phyloP scores from a whole-genome alignment of 2,888 invertebrate species.

The Itoplectis maculator region DNA sequence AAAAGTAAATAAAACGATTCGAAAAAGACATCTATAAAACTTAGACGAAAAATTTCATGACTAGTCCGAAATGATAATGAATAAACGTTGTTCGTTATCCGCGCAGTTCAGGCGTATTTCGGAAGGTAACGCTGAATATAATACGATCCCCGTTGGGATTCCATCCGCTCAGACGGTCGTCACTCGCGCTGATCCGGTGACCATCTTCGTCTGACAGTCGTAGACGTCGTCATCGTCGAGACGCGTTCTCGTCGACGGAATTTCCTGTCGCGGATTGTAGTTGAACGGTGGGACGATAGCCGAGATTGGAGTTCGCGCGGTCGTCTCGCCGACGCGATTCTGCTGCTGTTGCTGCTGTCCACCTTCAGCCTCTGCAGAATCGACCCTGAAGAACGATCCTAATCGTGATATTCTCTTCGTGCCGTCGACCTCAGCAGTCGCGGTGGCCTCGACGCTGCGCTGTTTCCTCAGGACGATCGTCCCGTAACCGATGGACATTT shows the following conservation, averaged over 20 bases:
- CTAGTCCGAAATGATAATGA: slow-evolving; percentile 74
- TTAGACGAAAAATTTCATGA: slow-evolving; percentile 68
- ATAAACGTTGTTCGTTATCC: slow-evolving; percentile 66
- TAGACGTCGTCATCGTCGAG: slow-evolving; percentile 68
- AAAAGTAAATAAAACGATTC: slow-evolving; percentile 9
- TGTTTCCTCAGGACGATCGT: slow-evolving; percentile 75
- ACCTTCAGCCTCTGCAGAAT: slow-evolving; percentile 75
- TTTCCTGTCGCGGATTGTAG: slow-evolving; percentile 82
- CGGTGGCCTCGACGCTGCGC: slow-evolving; percentile 65
- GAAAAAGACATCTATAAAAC: slow-evolving; percentile 20
- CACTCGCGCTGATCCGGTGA: slow-evolving; percentile 79
- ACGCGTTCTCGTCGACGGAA: slow-evolving; percentile 70
- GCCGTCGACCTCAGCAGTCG: slow-evolving; percentile 76
- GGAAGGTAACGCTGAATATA: slow-evolving; percentile 60
- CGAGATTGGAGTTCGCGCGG: slow-evolving; percentile 77
- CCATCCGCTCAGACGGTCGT: slow-evolving; percentile 79
- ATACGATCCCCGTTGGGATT: slow-evolving; percentile 2
- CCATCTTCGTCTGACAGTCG: slow-evolving; percentile 79
- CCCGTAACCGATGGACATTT: slow-evolving; percentile 61
- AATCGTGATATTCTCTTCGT: slow-evolving; percentile 85
- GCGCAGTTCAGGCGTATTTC: slow-evolving; percentile 45
- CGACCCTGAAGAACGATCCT: slow-evolving; percentile 85
- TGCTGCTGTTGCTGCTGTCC: slow-evolving; percentile 67
- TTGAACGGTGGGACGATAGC: slow-evolving; percentile 85
- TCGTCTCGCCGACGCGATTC: slow-evolving; percentile 51